Base-by-base conservation (phyloP, 2,113 vertebrate species). In the Psilopsiagon aymara region DNA sequence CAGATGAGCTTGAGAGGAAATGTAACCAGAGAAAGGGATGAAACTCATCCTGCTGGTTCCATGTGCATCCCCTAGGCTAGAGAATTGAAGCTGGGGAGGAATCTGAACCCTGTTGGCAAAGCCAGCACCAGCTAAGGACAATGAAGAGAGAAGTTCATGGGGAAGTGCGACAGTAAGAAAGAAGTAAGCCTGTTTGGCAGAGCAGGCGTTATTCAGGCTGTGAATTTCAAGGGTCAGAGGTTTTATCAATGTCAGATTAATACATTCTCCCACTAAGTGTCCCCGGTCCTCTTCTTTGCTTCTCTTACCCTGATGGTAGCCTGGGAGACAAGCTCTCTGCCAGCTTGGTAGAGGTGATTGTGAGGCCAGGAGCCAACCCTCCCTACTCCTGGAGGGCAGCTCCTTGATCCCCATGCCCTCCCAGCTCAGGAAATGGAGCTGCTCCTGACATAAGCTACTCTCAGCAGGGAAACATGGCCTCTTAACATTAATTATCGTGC, bases 401-500 rank as follows among this genome's bases (percentile, higher is more conserved):
- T 3, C 37, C 83, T 91, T 69, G 41, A 57, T 89, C 62, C 51
- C 1, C 4, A n/a, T 79, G 74, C 77, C 43, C 73, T 91, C 41
- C 62, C 37, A 74, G 76, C 0, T 13, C 9, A 94, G 86, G 84
- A 96, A 92, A 93, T 76, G 44, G 83, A 92, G 78, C 70, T 69
- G 46, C 52, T 70, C 52, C 77, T 89, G 57, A 92, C 31, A 95
- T 63, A 87, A 95, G 62, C 84, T 92, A 51, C 93, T 73, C 89
- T 94, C 89, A 94, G 52, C 88, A 88, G 94, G 80, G 84, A 93
- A 96, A 94, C 28, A 43, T 55, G 82, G 79, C 73, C 86, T 90
- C 86, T 90, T 93, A 93, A 81, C 57, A 84, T 95, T 86, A 92
- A 95, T 92, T 95, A 82, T 33, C 0, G 0, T 86, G 52, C 64